These are phyloP conservation scores for Physeter macrocephalus DNA, from an alignment of 2,113 vertebrate genomes.

Conservation along the genomic window DNA sequence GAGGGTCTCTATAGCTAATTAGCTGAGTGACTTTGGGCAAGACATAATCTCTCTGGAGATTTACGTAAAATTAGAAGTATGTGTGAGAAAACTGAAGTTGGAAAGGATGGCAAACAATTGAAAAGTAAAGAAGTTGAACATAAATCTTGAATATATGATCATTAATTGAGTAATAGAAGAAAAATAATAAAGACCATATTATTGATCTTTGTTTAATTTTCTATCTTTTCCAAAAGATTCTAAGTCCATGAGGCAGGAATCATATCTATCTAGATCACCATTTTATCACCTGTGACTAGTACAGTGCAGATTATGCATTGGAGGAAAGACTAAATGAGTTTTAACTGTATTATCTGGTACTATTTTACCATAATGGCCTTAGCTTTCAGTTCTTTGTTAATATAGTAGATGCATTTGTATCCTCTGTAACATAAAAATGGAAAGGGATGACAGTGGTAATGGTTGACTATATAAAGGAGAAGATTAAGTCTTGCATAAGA, in stretches of 20 bases:
- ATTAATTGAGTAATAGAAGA: neutral
- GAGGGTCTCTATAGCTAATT: neutral
- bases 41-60: neutral
- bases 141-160: neutral
- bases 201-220: neutral
- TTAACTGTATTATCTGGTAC: neutral
- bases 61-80: slow-evolving; percentile 15
- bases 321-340: neutral
- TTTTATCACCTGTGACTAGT: neutral
- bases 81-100: neutral
- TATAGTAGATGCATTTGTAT: neutral
- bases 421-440: neutral
- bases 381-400: neutral
- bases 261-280: neutral
- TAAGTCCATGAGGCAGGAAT: neutral
- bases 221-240: neutral
- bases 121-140: neutral
- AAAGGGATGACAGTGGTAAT: neutral
- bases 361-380: neutral
- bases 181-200: neutral
- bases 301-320: neutral
- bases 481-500: neutral
- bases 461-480: neutral
- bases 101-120: neutral
- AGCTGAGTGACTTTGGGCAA: neutral